phyloP scores from a whole-genome alignment of 2,797 vertebrate genomes.

The Parotocinclus haroldoi region DNA sequence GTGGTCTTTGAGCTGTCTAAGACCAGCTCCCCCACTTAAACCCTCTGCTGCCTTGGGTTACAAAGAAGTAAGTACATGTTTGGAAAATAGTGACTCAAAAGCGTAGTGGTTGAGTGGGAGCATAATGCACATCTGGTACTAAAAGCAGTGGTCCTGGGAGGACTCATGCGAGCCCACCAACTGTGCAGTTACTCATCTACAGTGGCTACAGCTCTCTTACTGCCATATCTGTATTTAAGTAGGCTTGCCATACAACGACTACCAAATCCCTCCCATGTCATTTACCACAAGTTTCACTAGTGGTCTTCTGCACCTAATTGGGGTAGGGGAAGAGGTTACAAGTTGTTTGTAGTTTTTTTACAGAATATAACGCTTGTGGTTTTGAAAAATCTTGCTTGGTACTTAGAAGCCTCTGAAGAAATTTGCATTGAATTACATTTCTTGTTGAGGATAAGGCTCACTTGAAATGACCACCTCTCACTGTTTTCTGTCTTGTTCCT shows the following conservation, averaged over 20 bases:
- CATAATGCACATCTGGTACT: constrained; percentile 26
- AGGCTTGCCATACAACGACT: not conserved
- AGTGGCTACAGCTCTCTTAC: not conserved
- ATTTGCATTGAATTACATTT: too few relatives aligned
- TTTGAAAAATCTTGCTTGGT: not conserved
- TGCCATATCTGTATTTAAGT: constrained; percentile 7
- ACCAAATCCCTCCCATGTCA: not conserved
- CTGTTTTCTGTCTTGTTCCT: constrained; percentile 60
- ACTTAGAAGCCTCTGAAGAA: too few relatives aligned
- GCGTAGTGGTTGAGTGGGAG: constrained; percentile 28
- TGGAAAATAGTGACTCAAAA: constrained; percentile 37
- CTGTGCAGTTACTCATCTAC: not conserved
- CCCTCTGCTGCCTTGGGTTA: constrained; percentile 94
- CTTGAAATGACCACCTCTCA: constrained; percentile 58
- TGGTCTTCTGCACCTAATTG: constrained; percentile 4
- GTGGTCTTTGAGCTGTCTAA: constrained; percentile 95
- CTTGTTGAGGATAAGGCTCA: not conserved
- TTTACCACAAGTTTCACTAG: constrained; percentile 22
- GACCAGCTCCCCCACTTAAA: constrained; percentile 93
- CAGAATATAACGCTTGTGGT: not conserved
- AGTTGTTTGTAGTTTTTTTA: too few relatives aligned
- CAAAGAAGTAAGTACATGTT: constrained; percentile 86
- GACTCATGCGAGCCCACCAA: constrained; percentile 12
- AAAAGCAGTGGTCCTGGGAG: constrained; percentile 32
- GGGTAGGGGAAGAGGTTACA: too few relatives aligned